Conservation (phyloP, 1,140 invertebrate genomes). For the Trichonephila inaurata region DNA sequence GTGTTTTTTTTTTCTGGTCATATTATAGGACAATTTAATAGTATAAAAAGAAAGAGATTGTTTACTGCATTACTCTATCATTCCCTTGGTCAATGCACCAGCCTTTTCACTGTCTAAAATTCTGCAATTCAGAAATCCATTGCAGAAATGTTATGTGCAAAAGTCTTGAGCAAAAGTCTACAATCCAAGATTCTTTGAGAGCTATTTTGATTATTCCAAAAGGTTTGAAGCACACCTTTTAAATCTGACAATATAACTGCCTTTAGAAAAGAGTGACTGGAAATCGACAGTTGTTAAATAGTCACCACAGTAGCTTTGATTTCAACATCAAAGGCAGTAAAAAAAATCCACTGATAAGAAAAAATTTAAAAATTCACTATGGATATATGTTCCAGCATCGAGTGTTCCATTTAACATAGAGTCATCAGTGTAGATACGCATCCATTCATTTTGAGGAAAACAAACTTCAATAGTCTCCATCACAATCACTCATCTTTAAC, state of each 20-base stretch:
- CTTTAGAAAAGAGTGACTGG: background rate
- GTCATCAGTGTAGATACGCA: background rate
- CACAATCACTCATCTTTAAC: background rate
- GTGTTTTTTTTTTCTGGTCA: background rate
- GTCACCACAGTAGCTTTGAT: no score
- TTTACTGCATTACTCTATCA: background rate
- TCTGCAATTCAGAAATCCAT: background rate
- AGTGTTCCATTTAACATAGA: background rate
- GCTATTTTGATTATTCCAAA: no score
- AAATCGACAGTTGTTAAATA: no score
- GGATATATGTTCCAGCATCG: no score
- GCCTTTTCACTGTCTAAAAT: background rate
- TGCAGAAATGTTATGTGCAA: background rate
- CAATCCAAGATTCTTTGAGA: background rate
- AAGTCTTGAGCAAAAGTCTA: background rate
- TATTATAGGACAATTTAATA: background rate
- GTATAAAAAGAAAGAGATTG: background rate
- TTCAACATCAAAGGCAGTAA: no score
- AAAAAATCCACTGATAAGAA: no score
- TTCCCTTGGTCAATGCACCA: background rate
- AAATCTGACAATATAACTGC: slow-evolving; percentile 4
- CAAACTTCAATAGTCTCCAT: slow-evolving; percentile 32
- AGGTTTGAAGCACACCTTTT: background rate
- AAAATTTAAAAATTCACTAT: no score
- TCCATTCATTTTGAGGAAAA: background rate